Evolutionary conservation across 30 jellyfish, hydroid and myxozoan species (phyloP).

Genomic region (Aurelia coerulea): DNA sequence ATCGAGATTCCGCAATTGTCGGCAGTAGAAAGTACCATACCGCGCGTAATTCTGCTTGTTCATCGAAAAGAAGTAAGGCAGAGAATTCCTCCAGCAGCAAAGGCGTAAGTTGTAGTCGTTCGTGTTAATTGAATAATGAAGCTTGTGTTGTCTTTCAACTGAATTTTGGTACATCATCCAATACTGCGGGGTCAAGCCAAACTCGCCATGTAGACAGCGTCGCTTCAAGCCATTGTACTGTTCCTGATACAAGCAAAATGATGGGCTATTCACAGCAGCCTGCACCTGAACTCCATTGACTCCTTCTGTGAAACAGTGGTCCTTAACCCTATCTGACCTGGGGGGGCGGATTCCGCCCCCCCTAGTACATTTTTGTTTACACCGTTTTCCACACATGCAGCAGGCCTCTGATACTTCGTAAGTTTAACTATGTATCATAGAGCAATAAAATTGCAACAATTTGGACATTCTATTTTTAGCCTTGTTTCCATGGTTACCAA

Average conservation of each 20-base stretch:
- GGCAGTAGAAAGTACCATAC: conserved; percentile 28
- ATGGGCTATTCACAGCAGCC: neutral
- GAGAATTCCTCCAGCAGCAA: conserved; percentile 5
- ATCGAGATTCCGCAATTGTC: conserved; percentile 2
- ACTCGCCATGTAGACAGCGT: neutral
- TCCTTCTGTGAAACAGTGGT: neutral
- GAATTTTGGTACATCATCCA: neutral
- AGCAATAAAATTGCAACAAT: no score
- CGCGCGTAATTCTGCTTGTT: conserved; percentile 26
- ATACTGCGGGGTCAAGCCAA: conserved; percentile 13
- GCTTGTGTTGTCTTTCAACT: conserved; percentile 1
- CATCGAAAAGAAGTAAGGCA: conserved; percentile 4
- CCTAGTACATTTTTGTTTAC: no score
- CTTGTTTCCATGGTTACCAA: no score
- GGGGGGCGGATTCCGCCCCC: no score
- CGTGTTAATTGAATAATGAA: neutral
- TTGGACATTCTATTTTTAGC: no score
- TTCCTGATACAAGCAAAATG: neutral
- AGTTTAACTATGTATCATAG: no score
- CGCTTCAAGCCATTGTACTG: neutral
- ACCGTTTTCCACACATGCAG: no score
- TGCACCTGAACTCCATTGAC: neutral
- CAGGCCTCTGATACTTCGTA: no score
- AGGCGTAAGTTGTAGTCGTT: neutral
- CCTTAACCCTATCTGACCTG: no score